Evolutionary conservation across 2,888 invertebrate genomes (phyloP).

Genomic region (Buathra laborator): DNA sequence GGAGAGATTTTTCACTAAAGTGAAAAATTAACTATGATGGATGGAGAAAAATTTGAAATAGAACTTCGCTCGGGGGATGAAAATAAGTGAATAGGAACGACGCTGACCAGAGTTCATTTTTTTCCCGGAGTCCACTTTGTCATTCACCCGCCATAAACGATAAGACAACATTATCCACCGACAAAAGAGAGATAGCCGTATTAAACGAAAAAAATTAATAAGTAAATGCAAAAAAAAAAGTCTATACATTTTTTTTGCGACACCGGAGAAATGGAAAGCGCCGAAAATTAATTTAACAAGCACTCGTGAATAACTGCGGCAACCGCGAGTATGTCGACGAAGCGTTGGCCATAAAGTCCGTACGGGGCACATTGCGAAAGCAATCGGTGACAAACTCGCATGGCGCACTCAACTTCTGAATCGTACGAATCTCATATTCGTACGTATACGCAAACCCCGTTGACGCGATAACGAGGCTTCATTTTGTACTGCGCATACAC

Average conservation of each 20-base stretch:
- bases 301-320: slow-evolving; percentile 27
- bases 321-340: neutral
- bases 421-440: slow-evolving; percentile 36
- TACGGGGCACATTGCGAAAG: slow-evolving; percentile 30
- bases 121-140: neutral
- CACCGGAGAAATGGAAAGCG: neutral
- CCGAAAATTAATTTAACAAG: slow-evolving; percentile 49
- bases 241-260: neutral
- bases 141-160: neutral
- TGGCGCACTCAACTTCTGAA: slow-evolving; percentile 14
- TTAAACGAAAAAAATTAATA: neutral
- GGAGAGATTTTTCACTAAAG: slow-evolving; percentile 18
- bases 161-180: slow-evolving; percentile 1
- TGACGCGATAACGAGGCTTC: slow-evolving; percentile 59
- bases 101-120: neutral
- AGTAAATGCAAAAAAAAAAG: neutral
- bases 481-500: slow-evolving; percentile 27
- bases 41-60: slow-evolving; percentile 50
- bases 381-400: slow-evolving; percentile 36
- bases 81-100: neutral
- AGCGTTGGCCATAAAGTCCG: slow-evolving; percentile 36
- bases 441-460: slow-evolving; percentile 12
- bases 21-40: slow-evolving; percentile 50
- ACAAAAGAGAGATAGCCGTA: neutral
- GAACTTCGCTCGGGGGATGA: slow-evolving; percentile 13